Evolutionary conservation across 1,140 invertebrate species (phyloP).

Genomic region (Pogonomyrmex californicus): DNA sequence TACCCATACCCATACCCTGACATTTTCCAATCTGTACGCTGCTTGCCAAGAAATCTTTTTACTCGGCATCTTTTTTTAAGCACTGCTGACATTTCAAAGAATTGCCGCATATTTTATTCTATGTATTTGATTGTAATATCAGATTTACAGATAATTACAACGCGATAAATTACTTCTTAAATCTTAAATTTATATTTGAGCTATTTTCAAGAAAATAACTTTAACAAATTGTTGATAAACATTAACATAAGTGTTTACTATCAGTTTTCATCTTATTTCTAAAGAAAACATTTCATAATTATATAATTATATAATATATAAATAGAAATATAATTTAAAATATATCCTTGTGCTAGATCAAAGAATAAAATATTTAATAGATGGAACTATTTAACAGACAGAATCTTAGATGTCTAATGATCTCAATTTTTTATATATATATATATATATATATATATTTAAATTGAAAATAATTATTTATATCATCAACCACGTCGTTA

Average conservation of each 20-base stretch:
- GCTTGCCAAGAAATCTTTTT: slow-evolving; percentile 32
- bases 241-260: neutral
- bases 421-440: too few relatives aligned
- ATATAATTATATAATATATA: neutral
- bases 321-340: too few relatives aligned
- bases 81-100: neutral
- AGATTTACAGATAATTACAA: neutral
- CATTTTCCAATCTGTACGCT: slow-evolving; percentile 63
- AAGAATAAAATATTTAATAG: too few relatives aligned
- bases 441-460: too few relatives aligned
- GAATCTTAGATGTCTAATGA: too few relatives aligned
- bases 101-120: neutral
- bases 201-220: neutral
- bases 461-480: too few relatives aligned
- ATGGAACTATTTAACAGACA: too few relatives aligned
- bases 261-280: neutral
- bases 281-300: neutral
- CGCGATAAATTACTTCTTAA: neutral
- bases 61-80: slow-evolving; percentile 26
- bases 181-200: neutral
- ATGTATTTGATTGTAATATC: neutral
- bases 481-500: too few relatives aligned
- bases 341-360: too few relatives aligned
- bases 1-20: slow-evolving; percentile 42
- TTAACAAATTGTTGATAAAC: neutral